Evolutionary conservation across 2,113 vertebrate species (phyloP), one percentile per base, ranked within the genome.

Genomic region (Brienomyrus brachyistius): DNA sequence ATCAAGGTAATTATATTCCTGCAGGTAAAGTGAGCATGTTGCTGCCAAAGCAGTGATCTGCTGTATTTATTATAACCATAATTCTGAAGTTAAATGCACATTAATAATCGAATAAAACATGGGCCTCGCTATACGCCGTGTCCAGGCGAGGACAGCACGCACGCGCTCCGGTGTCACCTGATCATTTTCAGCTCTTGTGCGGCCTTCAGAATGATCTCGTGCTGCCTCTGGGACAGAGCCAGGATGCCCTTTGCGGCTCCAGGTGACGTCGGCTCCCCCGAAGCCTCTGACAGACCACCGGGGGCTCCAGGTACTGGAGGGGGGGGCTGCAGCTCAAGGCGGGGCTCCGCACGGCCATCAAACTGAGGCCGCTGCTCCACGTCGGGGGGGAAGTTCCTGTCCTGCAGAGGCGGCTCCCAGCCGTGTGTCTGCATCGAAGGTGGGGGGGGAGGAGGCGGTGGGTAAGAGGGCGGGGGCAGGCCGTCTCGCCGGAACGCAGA

Each of bases 131-230:
- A 17, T 4, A 21, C 1, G 56, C 8, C 56, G 8, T 23, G 23
- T n/a, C 23, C n/a, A 11, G 62, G 10, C 13, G 62, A 31, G 62
- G n/a, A 31, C 62, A n/a, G 10, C 10, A 1, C 5, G 43, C 17
- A 21, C 0, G 43, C 45, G 17, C 35, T 11, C 2, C 19, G 45
- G 4, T 88, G 94, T 96, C 95, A 99, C 98, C 98, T 96, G 92
- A 99, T 97, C 95, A 99, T 96, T 95, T 99, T 99, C 89, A 99
- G 95, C 92, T 99, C 98, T 93, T 99, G 98, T 70, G 98, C 98
- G 94, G 98, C 98, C 95, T 99, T 99, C 93, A 99, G 94, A 94
- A 99, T 99, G 92, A 99, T 99, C 94, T 99, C 98, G 91, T 99
- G 98, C 90, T 99, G 98, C 91, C 97, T 97, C 91, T 99, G 97